phyloP scores from a whole-genome alignment of 2,888 invertebrate genomes.

The Rhagonycha fulva region DNA sequence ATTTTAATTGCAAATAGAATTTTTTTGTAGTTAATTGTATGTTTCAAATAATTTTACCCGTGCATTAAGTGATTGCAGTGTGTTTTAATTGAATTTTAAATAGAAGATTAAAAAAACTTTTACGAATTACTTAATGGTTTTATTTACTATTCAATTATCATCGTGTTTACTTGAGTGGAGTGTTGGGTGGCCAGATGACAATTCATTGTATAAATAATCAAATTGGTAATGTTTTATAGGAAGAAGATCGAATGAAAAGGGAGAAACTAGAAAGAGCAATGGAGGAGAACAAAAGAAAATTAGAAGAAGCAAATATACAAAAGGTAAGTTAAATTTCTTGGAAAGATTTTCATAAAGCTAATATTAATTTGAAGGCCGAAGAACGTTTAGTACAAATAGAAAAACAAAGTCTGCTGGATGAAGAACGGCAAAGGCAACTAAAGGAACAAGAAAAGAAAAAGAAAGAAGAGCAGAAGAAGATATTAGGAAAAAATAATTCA shows the following conservation, averaged over 20 bases:
- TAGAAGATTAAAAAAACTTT: neutral
- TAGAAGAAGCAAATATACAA: constrained; percentile 96
- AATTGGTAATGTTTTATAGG: constrained; percentile 75
- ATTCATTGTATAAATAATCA: constrained; percentile 51
- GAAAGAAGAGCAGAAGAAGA: constrained; percentile 95
- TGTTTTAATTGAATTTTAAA: neutral
- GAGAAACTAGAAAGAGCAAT: constrained; percentile 95
- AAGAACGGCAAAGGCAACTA: constrained; percentile 89
- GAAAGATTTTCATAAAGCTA: neutral
- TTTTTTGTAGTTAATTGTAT: neutral
- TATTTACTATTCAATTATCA: constrained; percentile 22
- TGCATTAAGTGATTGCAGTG: neutral
- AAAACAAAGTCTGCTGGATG: constrained; percentile 94
- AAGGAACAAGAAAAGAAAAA: constrained; percentile 91
- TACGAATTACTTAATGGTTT: constrained; percentile 13
- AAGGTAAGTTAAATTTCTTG: constrained; percentile 70
- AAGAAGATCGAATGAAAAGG: constrained; percentile 94
- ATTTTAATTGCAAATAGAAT: constrained; percentile 11
- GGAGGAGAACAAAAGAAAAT: constrained; percentile 97
- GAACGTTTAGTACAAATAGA: constrained; percentile 95
- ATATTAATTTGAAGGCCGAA: constrained; percentile 75
- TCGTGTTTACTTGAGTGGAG: constrained; percentile 30
- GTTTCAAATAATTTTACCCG: neutral
- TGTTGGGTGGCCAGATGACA: constrained; percentile 47
- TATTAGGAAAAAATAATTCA: constrained; percentile 95